A percentile compares a stretch with the other conserved stretches of the same genome.
phyloP scores from a whole-genome alignment of 2,797 vertebrate genomes.

The Amazona finschi region DNA sequence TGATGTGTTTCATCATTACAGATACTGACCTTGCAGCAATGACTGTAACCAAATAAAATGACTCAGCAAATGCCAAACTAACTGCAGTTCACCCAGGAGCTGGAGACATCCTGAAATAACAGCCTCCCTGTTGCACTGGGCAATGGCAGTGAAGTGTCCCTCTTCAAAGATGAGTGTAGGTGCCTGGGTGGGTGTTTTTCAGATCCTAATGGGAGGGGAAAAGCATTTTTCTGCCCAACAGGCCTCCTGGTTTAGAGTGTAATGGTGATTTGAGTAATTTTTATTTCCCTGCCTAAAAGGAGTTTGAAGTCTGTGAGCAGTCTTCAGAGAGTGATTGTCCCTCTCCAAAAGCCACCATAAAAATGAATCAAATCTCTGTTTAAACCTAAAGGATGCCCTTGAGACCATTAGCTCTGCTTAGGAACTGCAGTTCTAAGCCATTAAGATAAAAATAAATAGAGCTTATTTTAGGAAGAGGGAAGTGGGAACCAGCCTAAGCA shows the following conservation, averaged over 20 bases:
- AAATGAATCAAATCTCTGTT: constrained; percentile 49
- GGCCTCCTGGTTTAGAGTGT: not conserved
- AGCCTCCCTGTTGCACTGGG: not conserved
- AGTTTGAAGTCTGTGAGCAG: constrained; percentile 4
- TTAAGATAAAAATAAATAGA: constrained; percentile 60
- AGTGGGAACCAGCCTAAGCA: constrained; percentile 8
- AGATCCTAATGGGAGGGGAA: not conserved
- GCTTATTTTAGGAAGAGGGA: constrained; percentile 30
- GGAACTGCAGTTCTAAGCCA: constrained; percentile 5
- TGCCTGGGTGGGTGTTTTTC: not conserved
- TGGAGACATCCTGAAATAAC: not conserved
- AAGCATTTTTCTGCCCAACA: not conserved
- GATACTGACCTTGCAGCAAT: not conserved
- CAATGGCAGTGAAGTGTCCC: not conserved
- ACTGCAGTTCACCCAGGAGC: not conserved
- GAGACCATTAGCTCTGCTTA: constrained; percentile 26
- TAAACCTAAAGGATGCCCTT: constrained; percentile 23
- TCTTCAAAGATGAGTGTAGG: not conserved
- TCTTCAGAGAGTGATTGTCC: constrained; percentile 49
- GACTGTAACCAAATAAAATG: not conserved
- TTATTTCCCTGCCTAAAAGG: constrained; percentile 42
- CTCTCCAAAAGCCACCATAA: constrained; percentile 46
- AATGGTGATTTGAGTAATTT: constrained; percentile 11
- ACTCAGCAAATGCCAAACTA: not conserved
- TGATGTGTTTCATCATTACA: rapidly evolving